Base-by-base conservation (phyloP, 2,888 invertebrate genomes). In the Drosophila macrothrix region DNA sequence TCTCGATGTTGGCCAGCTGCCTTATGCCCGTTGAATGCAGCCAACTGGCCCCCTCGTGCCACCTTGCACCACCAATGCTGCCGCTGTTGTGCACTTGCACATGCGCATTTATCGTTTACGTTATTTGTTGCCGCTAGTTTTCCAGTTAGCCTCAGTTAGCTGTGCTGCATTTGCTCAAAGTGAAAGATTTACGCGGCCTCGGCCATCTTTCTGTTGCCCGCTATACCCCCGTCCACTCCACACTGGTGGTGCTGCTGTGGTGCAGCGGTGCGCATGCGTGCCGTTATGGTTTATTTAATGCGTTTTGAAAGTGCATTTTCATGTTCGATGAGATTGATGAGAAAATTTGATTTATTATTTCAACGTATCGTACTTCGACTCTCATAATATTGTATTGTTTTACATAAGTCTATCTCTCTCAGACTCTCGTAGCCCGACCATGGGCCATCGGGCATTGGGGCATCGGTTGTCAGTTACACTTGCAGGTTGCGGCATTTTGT, bases 241-340 rank as follows among this genome's bases (percentile, higher is more conserved):
- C 52, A 43, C 66, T 70, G 52, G 52, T 66, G 37, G 25, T 66
- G 67, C 68, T 43, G 29, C 37, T 77, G 41, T 52, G 61, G 41
- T 66, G 59, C 49, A 28, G 54, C 33, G 55, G 60, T 61, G 83
- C 87, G 83, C 87, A 91, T 91, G 91, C 91, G 91, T 91, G 91
- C 91, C 92, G 91, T 91, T 91, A 91, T 92, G 92, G 90, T 92
- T 91, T 92, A 90, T 92, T 91, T 88, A 91, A 92, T 90, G 89
- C 92, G 90, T 91, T 91, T 92, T 89, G 92, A 91, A 91, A 91
- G 92, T 91, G 91, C 91, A 91, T 91, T 92, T 91, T 87, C 91
- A 91, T 91, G 92, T 91, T 92, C 87, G 90, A 86, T 82, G 85
- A 88, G 90, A 91, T 92, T 92, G 92, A 92, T 91, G 91, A 91